phyloP scores from a whole-genome alignment of 2,113 vertebrate genomes.

The Nesospiza acunhae region DNA sequence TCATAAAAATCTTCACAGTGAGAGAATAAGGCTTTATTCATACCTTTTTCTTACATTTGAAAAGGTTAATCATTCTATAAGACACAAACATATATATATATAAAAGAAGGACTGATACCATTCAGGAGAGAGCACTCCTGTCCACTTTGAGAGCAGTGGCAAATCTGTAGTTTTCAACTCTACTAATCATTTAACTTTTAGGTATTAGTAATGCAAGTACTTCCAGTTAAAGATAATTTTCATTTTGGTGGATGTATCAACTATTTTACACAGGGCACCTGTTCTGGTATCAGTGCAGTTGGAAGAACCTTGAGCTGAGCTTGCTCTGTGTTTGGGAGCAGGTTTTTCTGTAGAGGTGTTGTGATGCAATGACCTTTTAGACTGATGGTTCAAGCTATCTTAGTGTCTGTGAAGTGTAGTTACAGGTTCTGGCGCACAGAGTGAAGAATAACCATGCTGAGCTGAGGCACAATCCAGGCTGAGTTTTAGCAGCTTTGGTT shows the following conservation, averaged over 20 bases:
- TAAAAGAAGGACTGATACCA: neutral
- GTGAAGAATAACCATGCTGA: accelerated
- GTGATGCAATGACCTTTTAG: neutral
- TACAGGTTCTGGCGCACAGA: neutral
- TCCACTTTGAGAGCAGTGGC: neutral
- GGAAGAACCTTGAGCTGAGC: neutral
- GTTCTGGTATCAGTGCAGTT: neutral
- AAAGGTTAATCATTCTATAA: neutral
- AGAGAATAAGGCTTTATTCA: neutral
- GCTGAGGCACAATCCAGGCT: neutral
- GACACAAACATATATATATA: no score
- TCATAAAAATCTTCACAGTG: neutral
- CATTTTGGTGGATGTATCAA: neutral
- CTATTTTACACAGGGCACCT: neutral
- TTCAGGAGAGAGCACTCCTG: neutral
- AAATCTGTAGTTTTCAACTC: neutral
- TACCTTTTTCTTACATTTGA: neutral
- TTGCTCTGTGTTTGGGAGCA: neutral
- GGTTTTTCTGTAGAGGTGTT: neutral
- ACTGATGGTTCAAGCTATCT: neutral
- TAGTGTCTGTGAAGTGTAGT: neutral
- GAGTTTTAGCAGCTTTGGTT: neutral
- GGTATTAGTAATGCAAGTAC: neutral
- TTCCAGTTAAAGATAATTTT: neutral
- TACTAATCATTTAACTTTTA: neutral